phyloP scores from a whole-genome alignment of 2,113 vertebrate genomes.

The Oncorhynchus clarkii region DNA sequence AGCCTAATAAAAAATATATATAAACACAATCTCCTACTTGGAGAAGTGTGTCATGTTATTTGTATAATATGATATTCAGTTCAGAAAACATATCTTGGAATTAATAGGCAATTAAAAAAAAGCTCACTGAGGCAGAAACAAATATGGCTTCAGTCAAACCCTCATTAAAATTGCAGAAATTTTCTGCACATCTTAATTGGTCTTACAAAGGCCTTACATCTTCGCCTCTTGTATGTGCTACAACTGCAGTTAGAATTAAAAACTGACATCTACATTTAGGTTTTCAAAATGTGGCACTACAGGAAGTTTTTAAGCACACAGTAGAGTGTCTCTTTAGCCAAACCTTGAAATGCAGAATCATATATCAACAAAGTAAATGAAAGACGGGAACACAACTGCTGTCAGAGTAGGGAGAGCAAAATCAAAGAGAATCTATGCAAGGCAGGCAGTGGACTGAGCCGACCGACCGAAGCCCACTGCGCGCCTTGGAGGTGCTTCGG shows the following conservation, averaged over 20 bases:
- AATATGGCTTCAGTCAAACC: slow-evolving; percentile 40
- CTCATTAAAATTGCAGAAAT: slow-evolving; percentile 50
- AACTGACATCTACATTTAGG: background rate
- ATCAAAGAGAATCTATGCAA: slow-evolving; percentile 39
- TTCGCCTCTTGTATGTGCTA: background rate
- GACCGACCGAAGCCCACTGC: slow-evolving; percentile 1
- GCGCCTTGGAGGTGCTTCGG: slow-evolving; percentile 65
- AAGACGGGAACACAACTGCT: background rate
- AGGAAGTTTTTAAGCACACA: slow-evolving; percentile 1
- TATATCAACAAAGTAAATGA: background rate
- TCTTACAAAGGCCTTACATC: background rate
- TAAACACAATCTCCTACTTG: background rate
- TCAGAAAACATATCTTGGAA: background rate
- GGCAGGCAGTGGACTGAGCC: background rate
- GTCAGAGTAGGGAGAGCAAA: slow-evolving; percentile 26
- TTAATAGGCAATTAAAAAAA: slow-evolving; percentile 51
- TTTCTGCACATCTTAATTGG: slow-evolving; percentile 14
- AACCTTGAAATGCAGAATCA: background rate
- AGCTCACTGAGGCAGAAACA: slow-evolving; percentile 40
- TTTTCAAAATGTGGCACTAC: background rate
- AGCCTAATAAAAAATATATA: background rate
- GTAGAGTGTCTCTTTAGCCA: background rate
- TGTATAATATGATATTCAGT: too few relatives aligned
- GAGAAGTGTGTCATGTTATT: too few relatives aligned
- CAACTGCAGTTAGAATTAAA: too few relatives aligned